Evolutionary conservation across 2,888 invertebrate genomes (phyloP).

Genomic region (Acrobasis repandana): DNA sequence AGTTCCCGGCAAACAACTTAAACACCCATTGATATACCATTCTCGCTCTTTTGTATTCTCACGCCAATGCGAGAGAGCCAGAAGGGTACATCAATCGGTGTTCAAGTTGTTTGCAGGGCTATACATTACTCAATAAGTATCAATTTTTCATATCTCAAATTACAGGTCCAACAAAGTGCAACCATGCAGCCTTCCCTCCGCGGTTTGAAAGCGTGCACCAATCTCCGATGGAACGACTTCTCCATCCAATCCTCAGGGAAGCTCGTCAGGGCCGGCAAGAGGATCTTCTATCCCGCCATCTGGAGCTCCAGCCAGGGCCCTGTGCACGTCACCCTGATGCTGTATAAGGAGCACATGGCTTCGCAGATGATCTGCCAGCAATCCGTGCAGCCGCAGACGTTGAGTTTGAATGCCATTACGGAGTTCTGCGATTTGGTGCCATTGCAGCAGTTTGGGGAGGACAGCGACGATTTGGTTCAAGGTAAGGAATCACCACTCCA

Average conservation of each 20-base stretch:
- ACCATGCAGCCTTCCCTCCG: conserved; percentile 86
- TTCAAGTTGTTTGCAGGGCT: too few relatives aligned
- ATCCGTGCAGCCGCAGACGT: conserved; percentile 83
- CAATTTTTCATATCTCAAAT: conserved; percentile 13
- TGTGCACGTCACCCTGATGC: conserved; percentile 86
- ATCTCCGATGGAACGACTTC: conserved; percentile 89
- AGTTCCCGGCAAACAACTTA: too few relatives aligned
- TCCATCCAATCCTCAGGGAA: conserved; percentile 80
- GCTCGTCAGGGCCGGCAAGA: conserved; percentile 85
- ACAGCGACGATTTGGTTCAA: conserved; percentile 86
- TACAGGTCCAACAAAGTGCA: conserved; percentile 85
- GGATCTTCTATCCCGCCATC: conserved; percentile 89
- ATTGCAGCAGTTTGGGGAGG: conserved; percentile 84
- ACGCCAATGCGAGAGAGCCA: too few relatives aligned
- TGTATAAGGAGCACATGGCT: conserved; percentile 85
- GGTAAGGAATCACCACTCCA: conserved; percentile 59
- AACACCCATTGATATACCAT: too few relatives aligned
- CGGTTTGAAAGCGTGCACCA: conserved; percentile 87
- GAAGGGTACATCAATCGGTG: too few relatives aligned
- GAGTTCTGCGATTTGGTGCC: conserved; percentile 92
- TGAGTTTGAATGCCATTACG: conserved; percentile 88
- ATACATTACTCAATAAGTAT: background rate
- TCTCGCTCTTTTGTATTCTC: too few relatives aligned
- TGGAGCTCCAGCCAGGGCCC: conserved; percentile 86
- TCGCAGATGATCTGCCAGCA: conserved; percentile 85